Evolutionary conservation across 1,140 invertebrate genomes (phyloP), one percentile per base, ranked within the genome.

Genomic region (Daktulosphaira vitifoliae): DNA sequence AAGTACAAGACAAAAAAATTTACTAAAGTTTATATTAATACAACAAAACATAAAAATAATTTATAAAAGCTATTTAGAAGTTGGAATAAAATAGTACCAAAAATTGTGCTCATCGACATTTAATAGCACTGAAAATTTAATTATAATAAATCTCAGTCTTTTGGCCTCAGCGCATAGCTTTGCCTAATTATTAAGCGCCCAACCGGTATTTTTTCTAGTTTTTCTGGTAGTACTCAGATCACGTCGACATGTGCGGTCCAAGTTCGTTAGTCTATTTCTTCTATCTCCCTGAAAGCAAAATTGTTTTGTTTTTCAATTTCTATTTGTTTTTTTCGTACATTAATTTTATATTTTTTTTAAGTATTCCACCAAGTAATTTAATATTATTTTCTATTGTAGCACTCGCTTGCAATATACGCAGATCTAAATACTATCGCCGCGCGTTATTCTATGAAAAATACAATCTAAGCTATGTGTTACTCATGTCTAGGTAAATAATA

Each of bases 281-380:
- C 56, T 62, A 62, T 62, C 56, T 62, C 29, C 56, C 56, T 62
- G 56, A 62, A 62, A 62, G 42, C 56, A 62, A 62, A 62, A 62
- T 62, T 33, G 15, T 46, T 62, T 62, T 53, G 56, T 62, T 62
- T 44, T 59, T 59, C 54, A 59, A 46, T 59, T 15, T 20, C 44
- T 15, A 44, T 46, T 46, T 62, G 23, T 29, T 62, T 62, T n/a
- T 62, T 20, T 46, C n/a, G 20, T 29, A 59, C 26, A 22, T 59
- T 26, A 59, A 18, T 46, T 46, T 62, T 3, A 48, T 2, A 33
- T 26, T 26, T n/a, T n/a, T n/a, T n/a, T n/a, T 44, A 62, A 20
- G 29, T 46, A 26, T 62, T 48, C 56, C 56, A 62, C 56, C 56
- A 62, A 46, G 56, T 46, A 62, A 62, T 42, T 29, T 42, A 33